Evolutionary conservation across 2,797 vertebrate genomes (phyloP), one percentile per base, ranked within the genome.

Genomic region (Astyanax mexicanus): DNA sequence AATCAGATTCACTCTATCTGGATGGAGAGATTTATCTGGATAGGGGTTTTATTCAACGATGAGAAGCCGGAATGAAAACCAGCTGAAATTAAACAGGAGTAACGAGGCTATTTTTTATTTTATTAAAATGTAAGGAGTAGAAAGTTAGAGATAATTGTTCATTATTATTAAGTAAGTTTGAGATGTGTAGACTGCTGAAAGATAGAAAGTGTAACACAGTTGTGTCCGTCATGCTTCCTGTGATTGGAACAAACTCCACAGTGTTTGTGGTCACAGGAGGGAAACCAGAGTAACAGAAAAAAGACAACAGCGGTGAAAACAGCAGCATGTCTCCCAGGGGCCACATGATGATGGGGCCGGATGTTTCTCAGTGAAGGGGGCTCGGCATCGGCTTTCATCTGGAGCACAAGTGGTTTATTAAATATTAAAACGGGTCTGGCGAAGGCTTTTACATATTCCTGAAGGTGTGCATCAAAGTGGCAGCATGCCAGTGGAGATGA

Each of bases 381-480:
- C 15, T 44, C 6, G 15, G 25, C 13, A 8, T 66, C 44, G 1
- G 38, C 60, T 21, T 37, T 58, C 37, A 45, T 73, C 70, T 82
- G 52, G 12, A 40, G 60, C 38, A 9, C n/a, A 21, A 58, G 54
- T 25, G 65, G 21, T 66, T 57, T 23, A 49, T 51, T 70, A 79
- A 82, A 77, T 55, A 69, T 77, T 82, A 79, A 76, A 75, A 35
- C 38, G 25, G 52, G 29, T 58, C 55, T 65, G 49, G 65, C 58
- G 21, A 70, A 66, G n/a, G 15, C 54, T 77, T 55, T 47, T 76
- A 12, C 32, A 45, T 66, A 52, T 78, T 79, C 42, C 49, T 71
- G 69, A 65, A 81, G 74, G 70, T 81, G 51, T 65, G 44, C 47
- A 74, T 75, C 38, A 67, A 70, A 81, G 57, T 78, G 72, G 70